These are phyloP conservation scores for Rhabdophis nuchalis DNA, from an alignment of 2,797 vertebrate species.

Conservation along the genomic window DNA sequence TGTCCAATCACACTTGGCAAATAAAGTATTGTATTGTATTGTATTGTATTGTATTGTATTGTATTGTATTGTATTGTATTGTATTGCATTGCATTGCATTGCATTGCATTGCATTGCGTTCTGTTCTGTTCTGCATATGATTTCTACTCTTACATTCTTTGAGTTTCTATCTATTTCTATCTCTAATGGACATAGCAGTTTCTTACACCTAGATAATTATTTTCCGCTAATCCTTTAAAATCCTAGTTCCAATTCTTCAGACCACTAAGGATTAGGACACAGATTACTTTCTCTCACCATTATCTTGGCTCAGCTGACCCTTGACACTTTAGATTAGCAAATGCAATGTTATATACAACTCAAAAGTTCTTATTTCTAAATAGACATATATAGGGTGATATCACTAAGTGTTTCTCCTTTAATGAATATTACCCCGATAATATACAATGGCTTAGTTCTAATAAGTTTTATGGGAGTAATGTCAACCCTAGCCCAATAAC, in stretches of 20 bases:
- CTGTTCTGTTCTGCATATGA: not conserved
- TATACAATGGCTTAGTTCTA: not conserved
- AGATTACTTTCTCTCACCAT: not conserved
- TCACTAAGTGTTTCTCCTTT: not conserved
- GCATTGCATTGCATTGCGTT: too few relatives aligned
- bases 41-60: too few relatives aligned
- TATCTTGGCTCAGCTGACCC: not conserved
- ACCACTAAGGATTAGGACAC: not conserved
- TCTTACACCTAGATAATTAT: not conserved
- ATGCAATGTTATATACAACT: not conserved
- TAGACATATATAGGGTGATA: not conserved
- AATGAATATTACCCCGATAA: not conserved
- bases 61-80: too few relatives aligned
- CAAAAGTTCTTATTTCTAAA: not conserved
- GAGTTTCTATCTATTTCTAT: not conserved
- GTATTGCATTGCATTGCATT: too few relatives aligned
- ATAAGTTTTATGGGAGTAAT: not conserved
- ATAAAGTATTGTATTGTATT: too few relatives aligned
- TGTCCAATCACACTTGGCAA: too few relatives aligned
- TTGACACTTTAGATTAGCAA: not conserved
- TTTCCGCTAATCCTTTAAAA: not conserved
- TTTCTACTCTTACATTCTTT: not conserved
- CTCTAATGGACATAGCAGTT: not conserved
- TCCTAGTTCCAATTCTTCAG: not conserved
- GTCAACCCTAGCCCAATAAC: not conserved